Percentiles rank a stretch among this genome's conserved stretches.
Conservation (phyloP, 2,113 vertebrate species). For the Nycticorax nycticorax region DNA sequence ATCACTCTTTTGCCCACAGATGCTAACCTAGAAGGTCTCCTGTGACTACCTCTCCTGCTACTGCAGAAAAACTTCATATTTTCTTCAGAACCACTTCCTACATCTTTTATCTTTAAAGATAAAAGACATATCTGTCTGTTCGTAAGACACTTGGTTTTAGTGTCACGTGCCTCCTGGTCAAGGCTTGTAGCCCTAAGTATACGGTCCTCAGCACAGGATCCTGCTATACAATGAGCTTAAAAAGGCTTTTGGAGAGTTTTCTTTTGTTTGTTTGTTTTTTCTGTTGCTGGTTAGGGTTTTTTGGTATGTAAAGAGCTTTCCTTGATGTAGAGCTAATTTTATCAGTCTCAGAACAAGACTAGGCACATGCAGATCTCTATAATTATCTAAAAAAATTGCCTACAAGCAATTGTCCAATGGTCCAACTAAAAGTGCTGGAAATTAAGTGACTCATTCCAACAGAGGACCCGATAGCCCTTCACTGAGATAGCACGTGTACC, state of each 20-base stretch:
- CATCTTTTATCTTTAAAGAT: conserved; percentile 17
- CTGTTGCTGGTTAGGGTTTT: neutral
- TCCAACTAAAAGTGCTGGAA: neutral
- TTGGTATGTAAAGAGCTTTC: neutral
- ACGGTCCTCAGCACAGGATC: neutral
- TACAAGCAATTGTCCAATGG: neutral
- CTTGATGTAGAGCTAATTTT: neutral
- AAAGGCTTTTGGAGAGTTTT: neutral
- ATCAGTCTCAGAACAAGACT: neutral
- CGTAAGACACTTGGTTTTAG: neutral
- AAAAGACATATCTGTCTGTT: neutral
- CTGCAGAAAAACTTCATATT: neutral
- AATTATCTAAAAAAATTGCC: neutral
- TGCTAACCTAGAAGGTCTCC: conserved; percentile 5
- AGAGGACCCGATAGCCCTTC: neutral
- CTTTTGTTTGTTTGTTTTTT: neutral
- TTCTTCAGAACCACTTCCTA: conserved; percentile 27
- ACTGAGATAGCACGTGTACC: neutral
- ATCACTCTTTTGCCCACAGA: neutral
- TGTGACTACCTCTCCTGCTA: neutral
- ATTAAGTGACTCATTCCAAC: neutral
- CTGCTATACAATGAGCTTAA: neutral
- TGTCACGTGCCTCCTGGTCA: neutral
- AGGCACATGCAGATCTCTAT: neutral
- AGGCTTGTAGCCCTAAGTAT: neutral